Evolutionary conservation across 2,888 invertebrate species (phyloP), one percentile per base, ranked within the genome.

Genomic region (Pterostichus madidus): DNA sequence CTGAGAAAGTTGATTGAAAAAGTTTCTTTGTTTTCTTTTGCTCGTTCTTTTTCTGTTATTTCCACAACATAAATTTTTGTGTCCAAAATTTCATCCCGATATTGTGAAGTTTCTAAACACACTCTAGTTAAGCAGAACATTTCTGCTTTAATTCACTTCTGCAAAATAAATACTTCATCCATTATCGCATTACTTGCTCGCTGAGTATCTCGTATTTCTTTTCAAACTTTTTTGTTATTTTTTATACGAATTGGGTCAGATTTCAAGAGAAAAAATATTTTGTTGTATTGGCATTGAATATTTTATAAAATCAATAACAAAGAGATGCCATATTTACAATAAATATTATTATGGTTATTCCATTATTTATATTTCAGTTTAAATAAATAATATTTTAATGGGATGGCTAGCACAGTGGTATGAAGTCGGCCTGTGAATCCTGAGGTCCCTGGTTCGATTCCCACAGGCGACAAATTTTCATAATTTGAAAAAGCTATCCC

Each of bases 1-100:
- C 17, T 71, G 49, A 31, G 49, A 61, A 64, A 64, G 64, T 39
- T 64, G 64, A 64, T 64, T 64, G 64, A 35, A 64, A 64, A 64
- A 64, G 64, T 59, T 59, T 59, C 59, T 59, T 59, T 39, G 39
- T 39, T 61, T 64, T 64, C 64, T 64, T 64, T 59, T 59, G 31
- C 13, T 59, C 35, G 2, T 64, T 13, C 39, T 64, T 49, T 49
- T 13, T 64, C 64, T 3, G 17, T 64, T 64, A 32, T 64, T 64
- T 64, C 64, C 64, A 32, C 64, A 64, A 64, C 64, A 64, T 64
- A 64, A 35, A 64, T 64, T 59, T 59, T 24, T 31, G 11, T 59
- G 31, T 59, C 31, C 7, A 59, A 59, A 31, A 59, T 59, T 59
- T 31, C 59, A 31, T 64, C 32, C 64, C 0, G 64, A 64, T 35